Percentiles rank a stretch among this genome's conserved stretches.
Evolutionary conservation across 2,113 vertebrate species (phyloP).

Genomic region (Elgaria multicarinata): DNA sequence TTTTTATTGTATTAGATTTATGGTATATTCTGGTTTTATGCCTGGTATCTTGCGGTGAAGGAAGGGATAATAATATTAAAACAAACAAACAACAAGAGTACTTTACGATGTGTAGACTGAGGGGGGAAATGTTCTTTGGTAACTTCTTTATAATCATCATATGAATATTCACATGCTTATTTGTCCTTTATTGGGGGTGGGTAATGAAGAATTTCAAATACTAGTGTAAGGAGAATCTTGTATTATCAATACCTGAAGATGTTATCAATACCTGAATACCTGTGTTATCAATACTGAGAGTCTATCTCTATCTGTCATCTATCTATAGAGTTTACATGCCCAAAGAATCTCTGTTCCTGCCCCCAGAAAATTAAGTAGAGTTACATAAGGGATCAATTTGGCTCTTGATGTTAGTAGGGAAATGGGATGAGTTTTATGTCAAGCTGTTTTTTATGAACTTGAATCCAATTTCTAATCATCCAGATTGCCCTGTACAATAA

Average conservation of each 20-base stretch:
- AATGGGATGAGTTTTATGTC: constrained; percentile 75
- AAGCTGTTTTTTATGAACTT: constrained; percentile 83
- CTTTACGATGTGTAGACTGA: background rate
- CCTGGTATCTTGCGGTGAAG: background rate
- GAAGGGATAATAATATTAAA: background rate
- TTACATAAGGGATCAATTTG: constrained; percentile 63
- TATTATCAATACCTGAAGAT: constrained; percentile 55
- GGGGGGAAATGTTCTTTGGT: background rate
- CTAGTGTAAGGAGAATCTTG: constrained; percentile 34
- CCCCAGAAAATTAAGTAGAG: constrained; percentile 60
- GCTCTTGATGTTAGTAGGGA: constrained; percentile 67
- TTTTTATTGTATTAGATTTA: background rate
- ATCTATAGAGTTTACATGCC: constrained; percentile 42
- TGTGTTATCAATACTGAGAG: too few species aligned
- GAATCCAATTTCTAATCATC: constrained; percentile 85
- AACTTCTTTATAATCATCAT: background rate
- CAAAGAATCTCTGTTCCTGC: constrained; percentile 73
- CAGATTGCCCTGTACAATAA: constrained; percentile 86
- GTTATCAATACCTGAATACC: too few species aligned
- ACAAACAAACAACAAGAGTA: background rate
- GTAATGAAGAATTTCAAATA: constrained; percentile 50
- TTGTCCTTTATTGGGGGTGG: constrained; percentile 38
- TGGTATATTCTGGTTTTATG: background rate
- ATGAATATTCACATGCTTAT: constrained; percentile 2
- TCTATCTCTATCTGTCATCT: too few species aligned